phyloP scores from a whole-genome alignment of 2,113 vertebrate species.

The Uria lomvia region DNA sequence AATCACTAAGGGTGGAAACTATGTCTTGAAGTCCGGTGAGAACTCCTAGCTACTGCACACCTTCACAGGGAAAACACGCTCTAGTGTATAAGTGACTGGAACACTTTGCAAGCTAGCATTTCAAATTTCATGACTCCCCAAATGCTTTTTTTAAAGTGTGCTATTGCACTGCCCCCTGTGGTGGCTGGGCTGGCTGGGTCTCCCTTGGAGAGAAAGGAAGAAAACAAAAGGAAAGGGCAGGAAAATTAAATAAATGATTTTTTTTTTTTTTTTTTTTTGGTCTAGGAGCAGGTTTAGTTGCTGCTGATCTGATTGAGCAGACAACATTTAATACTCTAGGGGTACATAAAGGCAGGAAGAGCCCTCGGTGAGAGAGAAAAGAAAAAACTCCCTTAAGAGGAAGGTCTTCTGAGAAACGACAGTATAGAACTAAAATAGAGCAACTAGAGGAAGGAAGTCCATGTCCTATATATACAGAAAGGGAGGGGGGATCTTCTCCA shows the following conservation, averaged over 20 bases:
- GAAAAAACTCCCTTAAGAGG: conserved; percentile 14
- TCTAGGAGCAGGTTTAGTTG: background rate
- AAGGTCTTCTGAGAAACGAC: conserved; percentile 41
- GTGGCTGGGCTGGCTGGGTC: background rate
- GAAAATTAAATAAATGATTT: background rate
- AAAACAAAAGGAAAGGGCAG: background rate
- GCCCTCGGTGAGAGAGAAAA: background rate
- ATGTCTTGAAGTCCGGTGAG: background rate
- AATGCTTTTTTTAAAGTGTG: background rate
- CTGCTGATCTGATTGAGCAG: background rate
- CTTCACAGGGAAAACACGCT: background rate
- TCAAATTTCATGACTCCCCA: background rate
- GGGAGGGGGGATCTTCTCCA: conserved; percentile 31
- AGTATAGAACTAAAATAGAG: conserved; percentile 53
- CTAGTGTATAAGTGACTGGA: background rate
- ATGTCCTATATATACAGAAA: conserved; percentile 38
- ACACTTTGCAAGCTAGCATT: background rate
- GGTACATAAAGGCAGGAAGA: conserved; percentile 49
- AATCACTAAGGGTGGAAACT: background rate
- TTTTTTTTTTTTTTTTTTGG: background rate
- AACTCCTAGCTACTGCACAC: background rate
- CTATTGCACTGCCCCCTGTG: conserved; percentile 1
- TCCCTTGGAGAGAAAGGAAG: background rate
- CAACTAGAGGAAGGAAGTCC: conserved; percentile 62
- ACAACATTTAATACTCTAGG: background rate